Evolutionary conservation across 1,140 invertebrate species (phyloP).

Genomic region (Archegozetes longisetosus): DNA sequence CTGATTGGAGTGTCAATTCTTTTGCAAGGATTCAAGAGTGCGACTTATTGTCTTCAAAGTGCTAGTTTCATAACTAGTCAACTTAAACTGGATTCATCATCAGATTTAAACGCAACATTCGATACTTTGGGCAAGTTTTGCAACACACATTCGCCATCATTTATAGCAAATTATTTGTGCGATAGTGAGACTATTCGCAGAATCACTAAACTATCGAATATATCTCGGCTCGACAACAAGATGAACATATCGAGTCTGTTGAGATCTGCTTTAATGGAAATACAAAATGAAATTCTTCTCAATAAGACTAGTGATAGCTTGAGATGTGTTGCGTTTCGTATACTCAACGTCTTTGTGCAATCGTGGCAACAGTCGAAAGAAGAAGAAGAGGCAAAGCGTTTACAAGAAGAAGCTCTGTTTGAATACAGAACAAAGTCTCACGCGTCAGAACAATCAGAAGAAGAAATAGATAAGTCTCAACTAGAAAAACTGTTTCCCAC

Average conservation of each 20-base stretch:
- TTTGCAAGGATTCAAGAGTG: slow-evolving; percentile 8
- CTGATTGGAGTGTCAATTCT: slow-evolving; percentile 9
- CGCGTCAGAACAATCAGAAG: slow-evolving; percentile 42
- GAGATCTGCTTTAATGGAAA: slow-evolving; percentile 20
- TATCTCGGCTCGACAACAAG: background rate
- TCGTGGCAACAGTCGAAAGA: slow-evolving; percentile 59
- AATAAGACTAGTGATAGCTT: slow-evolving; percentile 21
- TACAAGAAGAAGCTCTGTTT: slow-evolving; percentile 62
- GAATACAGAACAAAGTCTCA: slow-evolving; percentile 41
- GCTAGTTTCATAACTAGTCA: background rate
- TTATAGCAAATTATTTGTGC: background rate
- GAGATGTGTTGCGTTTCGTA: background rate
- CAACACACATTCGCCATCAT: background rate
- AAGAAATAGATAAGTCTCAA: slow-evolving; percentile 48
- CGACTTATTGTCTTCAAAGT: slow-evolving; percentile 4
- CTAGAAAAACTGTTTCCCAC: slow-evolving; percentile 49
- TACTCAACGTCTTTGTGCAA: slow-evolving; percentile 31
- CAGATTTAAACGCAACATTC: background rate
- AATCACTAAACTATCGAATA: background rate
- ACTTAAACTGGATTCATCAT: background rate
- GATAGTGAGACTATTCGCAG: background rate
- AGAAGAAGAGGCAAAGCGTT: slow-evolving; percentile 43
- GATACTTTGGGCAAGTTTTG: background rate
- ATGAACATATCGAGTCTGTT: slow-evolving; percentile 22
- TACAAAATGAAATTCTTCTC: slow-evolving; percentile 19